Base-by-base conservation (phyloP, 2,888 invertebrate genomes). In the Dione juno region DNA sequence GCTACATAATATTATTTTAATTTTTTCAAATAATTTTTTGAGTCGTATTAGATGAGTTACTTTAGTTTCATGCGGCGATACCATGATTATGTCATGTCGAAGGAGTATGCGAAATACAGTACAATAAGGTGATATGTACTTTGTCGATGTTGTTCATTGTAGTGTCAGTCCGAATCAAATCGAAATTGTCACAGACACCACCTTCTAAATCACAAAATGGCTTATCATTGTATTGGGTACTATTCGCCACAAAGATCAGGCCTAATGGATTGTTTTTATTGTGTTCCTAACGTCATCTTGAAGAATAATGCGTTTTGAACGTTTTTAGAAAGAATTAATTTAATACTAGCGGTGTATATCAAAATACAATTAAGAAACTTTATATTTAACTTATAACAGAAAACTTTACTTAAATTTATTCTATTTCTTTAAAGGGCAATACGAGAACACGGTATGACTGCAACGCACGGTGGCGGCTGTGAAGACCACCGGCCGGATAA, bases 391-490 rank as follows among this genome's bases (percentile, higher is more conserved):
- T 28, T 5, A 53, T 7, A 54, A 54, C 35, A 35, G 35, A n/a
- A 7, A 37, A 1, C 1, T 37, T 37, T 11, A 57, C n/a, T 57
- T 6, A 57, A 6, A 57, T 57, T 28, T 13, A 54, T 21, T 13
- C n/a, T 54, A 11, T 54, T 54, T 10, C 10, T 57, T 57, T 19
- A 57, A 37, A 57, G 94, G 94, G 79, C 92, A 92, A 87, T 89
- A 93, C 84, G 91, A 93, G 90, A 93, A 88, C 89, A 88, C 87
- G 94, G 90, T 78, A 95, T 95, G 95, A 95, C 95, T 88, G 95
- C 94, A 86, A 94, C 94, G 83, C 93, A 92, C 85, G 91, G 92
- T 79, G 94, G 93, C 81, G 92, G 93, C 82, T 91, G 91, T 86
- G 93, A 94, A 86, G 93, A 93, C 81, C 92, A 93, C 80, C 90